phyloP scores from a whole-genome alignment of 2,888 invertebrate genomes.

The Lapara coniferarum region DNA sequence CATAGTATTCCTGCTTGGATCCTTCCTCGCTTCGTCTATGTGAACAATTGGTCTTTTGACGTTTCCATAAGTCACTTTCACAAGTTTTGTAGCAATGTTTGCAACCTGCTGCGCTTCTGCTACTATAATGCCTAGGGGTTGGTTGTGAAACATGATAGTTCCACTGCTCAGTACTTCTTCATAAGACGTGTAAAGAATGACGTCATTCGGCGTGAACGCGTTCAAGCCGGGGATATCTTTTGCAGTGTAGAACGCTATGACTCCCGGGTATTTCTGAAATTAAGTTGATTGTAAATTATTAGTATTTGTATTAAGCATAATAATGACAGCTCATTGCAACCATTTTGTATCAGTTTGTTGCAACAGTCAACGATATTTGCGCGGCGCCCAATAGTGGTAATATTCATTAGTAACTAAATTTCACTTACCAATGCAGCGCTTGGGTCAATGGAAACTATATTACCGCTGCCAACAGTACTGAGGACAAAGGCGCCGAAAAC shows the following conservation, averaged over 20 bases:
- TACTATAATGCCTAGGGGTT: constrained; percentile 71
- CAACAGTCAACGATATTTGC: too few species aligned
- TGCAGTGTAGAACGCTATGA: constrained; percentile 85
- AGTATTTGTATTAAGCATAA: too few species aligned
- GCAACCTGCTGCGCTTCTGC: constrained; percentile 81
- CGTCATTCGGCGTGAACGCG: constrained; percentile 62
- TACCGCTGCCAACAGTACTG: constrained; percentile 80
- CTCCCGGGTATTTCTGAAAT: constrained; percentile 83
- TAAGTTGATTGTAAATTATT: too few species aligned
- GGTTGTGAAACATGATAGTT: constrained; percentile 51
- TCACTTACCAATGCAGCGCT: constrained; percentile 84
- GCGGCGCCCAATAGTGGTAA: too few species aligned
- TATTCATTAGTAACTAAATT: not conserved
- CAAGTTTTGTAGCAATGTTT: constrained; percentile 76
- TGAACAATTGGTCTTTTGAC: constrained; percentile 56
- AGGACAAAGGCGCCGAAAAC: constrained; percentile 86
- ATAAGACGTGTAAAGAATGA: constrained; percentile 31
- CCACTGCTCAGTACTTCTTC: constrained; percentile 64
- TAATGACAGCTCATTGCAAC: too few species aligned
- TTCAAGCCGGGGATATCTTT: constrained; percentile 88
- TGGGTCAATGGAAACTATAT: constrained; percentile 83
- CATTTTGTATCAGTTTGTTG: too few species aligned
- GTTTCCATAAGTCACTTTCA: constrained; percentile 78
- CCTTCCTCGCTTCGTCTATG: constrained; percentile 48
- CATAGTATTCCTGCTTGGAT: constrained; percentile 43